A percentile compares a stretch with the other conserved stretches of the same genome.
phyloP scores from a whole-genome alignment of 2,797 vertebrate species.

The Falco berigora region DNA sequence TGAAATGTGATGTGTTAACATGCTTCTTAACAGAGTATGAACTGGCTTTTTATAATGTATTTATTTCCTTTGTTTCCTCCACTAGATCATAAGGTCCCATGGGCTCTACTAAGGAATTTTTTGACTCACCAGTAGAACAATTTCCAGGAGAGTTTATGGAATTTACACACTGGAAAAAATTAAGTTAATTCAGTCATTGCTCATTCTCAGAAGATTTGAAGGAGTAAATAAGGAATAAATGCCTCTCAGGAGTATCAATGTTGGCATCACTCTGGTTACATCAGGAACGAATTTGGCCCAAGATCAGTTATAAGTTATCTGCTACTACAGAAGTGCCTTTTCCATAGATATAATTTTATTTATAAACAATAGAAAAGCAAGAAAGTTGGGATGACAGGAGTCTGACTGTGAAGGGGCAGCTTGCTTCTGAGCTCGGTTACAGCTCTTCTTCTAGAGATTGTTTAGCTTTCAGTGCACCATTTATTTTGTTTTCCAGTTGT shows the following conservation, averaged over 20 bases:
- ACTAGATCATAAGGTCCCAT: not conserved
- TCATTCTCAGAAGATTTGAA: slow-evolving; percentile 4
- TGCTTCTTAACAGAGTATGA: not conserved
- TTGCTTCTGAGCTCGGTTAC: not conserved
- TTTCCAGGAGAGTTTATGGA: slow-evolving; percentile 35
- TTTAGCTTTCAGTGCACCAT: not conserved
- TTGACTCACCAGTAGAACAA: slow-evolving; percentile 36
- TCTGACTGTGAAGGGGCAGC: not conserved
- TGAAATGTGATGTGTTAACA: not conserved
- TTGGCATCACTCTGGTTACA: not conserved
- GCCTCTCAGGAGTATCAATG: not conserved
- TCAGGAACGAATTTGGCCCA: not conserved
- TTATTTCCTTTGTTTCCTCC: not conserved
- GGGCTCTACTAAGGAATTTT: not conserved
- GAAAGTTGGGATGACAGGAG: not conserved
- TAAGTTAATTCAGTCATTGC: slow-evolving; percentile 32
- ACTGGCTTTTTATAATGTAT: not conserved
- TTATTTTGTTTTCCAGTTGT: not conserved
- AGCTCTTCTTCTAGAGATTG: not conserved
- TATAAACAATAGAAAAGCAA: not conserved
- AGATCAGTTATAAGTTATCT: not conserved
- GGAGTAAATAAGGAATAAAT: slow-evolving; percentile 26
- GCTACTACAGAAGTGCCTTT: not conserved
- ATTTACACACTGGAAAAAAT: slow-evolving; percentile 33
- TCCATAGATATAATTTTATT: not conserved